Evolutionary conservation across 2,888 invertebrate genomes (phyloP), one percentile per base, ranked within the genome.

Genomic region (Parnassius mnemosyne): DNA sequence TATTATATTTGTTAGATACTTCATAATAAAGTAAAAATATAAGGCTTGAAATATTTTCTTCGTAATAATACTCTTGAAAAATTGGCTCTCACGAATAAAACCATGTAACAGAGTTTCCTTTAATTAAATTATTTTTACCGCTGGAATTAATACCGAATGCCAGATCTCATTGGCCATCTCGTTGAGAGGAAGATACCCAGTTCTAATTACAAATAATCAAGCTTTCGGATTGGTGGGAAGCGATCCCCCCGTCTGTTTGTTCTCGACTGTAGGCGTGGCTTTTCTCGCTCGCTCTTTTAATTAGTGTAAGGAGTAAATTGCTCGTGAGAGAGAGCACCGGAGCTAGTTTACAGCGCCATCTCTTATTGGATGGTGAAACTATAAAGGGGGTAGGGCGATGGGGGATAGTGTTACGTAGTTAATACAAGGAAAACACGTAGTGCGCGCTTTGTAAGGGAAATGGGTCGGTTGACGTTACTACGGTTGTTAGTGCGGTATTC

Each of bases 171-270:
- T 91, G 91, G 91, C 89, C 89, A 90, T 89, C 86, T 85, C 79
- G 68, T 69, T 70, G 72, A 83, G 78, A 88, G 87, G 89, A 85
- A 86, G 85, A 82, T 79, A 80, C 73, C 78, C 70, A 76, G 89
- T 89, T 92, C 91, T 92, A 92, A 92, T 92, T 92, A 92, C 89
- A 86, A 90, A 92, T 84, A 92, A 92, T 92, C 92, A 92, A 92
- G 88, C 77, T 65, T 78, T 72, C 81, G 77, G 78, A 92, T 92
- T 92, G 92, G 92, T 70, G 74, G 81, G 74, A 72, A 61, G 68
- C 71, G 73, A 77, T 84, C 84, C 89, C 89, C 89, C 85, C 87
- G 81, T 82, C 84, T 89, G 81, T 91, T 91, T 91, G 91, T 91
- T 91, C 90, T 91, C 83, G 73, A 78, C 72, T 68, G 79, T 79